phyloP scores from a whole-genome alignment of 2,113 vertebrate species.

The Bos indicus region DNA sequence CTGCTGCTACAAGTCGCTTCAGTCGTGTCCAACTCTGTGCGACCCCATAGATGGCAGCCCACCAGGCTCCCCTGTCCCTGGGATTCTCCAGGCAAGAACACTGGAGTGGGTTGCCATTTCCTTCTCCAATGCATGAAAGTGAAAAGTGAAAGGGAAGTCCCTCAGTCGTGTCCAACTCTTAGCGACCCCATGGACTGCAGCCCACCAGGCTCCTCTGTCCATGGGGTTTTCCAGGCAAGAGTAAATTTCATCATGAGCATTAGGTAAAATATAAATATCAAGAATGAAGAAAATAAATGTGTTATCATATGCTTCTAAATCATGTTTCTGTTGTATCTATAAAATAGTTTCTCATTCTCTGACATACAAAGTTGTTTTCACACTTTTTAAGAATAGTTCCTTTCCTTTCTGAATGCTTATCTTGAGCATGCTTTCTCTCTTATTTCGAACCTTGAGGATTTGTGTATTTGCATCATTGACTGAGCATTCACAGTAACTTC shows the following conservation, averaged over 20 bases:
- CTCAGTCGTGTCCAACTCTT: too few species aligned
- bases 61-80: too few species aligned
- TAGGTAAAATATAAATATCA: not conserved
- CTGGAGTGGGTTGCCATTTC: too few species aligned
- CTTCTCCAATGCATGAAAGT: too few species aligned
- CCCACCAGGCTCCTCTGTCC: too few species aligned
- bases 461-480: not conserved
- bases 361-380: not conserved
- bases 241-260: not conserved
- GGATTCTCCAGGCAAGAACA: too few species aligned
- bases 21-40: fast-evolving
- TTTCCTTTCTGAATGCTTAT: not conserved
- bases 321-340: not conserved
- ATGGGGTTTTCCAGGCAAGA: too few species aligned
- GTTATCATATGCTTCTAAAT: not conserved
- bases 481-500: not conserved
- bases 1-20: too few species aligned
- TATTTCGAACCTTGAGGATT: not conserved
- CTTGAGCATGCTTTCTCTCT: not conserved
- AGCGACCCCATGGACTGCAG: too few species aligned
- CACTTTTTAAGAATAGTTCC: not conserved
- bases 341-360: not conserved
- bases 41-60: too few species aligned
- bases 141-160: too few species aligned
- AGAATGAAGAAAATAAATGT: not conserved